phyloP scores from a whole-genome alignment of 2,888 invertebrate species.

The Lasioglossum pauxillum region DNA sequence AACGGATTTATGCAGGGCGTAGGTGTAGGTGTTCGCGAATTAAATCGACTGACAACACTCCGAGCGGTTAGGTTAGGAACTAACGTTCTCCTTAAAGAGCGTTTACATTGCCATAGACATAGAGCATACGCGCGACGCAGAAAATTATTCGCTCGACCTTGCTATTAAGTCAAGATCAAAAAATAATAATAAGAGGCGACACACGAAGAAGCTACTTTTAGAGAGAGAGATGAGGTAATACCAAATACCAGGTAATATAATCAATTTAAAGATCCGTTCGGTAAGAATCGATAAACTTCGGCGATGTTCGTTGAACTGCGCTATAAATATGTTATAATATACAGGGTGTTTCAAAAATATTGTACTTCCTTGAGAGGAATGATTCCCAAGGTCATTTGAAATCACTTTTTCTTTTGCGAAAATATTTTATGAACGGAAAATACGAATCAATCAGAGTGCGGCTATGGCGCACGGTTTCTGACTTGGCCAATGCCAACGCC shows the following conservation, averaged over 20 bases:
- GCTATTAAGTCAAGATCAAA: not conserved
- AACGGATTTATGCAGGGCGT: conserved; percentile 43
- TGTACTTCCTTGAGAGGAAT: not conserved
- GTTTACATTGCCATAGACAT: not conserved
- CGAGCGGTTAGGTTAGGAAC: not conserved
- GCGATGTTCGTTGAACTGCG: not conserved
- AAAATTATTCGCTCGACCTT: not conserved
- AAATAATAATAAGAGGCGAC: no score
- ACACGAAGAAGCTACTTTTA: no score
- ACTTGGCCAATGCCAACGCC: no score
- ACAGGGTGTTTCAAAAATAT: not conserved
- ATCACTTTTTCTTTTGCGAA: not conserved
- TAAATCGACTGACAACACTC: not conserved
- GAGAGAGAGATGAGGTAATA: no score
- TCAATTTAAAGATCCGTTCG: not conserved
- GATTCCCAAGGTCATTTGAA: not conserved
- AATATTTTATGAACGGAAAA: not conserved
- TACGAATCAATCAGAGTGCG: not conserved
- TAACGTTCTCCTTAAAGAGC: not conserved
- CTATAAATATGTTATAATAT: not conserved
- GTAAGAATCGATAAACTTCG: not conserved
- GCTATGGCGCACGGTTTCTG: not conserved
- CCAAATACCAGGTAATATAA: not conserved
- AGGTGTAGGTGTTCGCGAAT: not conserved
- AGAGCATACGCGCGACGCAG: not conserved